These are phyloP conservation scores for Gnathochromis pfefferi DNA, from an alignment of 2,113 vertebrate species.

Conservation along the genomic window DNA sequence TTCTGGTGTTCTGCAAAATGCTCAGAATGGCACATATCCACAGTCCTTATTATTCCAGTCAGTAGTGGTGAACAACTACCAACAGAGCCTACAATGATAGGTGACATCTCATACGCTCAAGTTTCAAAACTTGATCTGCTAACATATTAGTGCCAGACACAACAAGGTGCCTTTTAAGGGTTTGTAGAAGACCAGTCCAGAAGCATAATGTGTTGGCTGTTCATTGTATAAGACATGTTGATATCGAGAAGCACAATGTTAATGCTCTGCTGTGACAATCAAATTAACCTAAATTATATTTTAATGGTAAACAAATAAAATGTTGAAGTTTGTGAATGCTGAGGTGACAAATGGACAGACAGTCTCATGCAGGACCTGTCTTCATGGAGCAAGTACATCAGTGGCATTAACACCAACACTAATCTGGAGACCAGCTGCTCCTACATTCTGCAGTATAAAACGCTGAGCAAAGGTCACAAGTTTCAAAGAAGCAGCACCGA, in stretches of 20 bases:
- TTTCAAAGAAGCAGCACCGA: not conserved
- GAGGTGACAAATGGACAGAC: not conserved
- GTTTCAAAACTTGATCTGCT: not conserved
- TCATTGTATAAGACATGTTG: not conserved
- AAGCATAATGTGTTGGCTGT: not conserved
- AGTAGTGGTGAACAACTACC: not conserved
- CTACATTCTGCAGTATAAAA: not conserved
- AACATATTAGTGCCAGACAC: not conserved
- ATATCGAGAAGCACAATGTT: not conserved
- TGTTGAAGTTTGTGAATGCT: not conserved
- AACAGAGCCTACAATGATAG: not conserved
- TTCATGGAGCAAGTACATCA: not conserved
- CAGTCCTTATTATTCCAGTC: not conserved
- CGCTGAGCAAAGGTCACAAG: not conserved
- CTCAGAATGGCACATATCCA: not conserved
- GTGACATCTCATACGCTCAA: not conserved
- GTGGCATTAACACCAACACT: constrained; percentile 24
- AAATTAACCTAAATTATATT: not conserved
- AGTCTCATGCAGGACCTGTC: not conserved
- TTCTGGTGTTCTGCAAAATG: not conserved
- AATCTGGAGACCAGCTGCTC: constrained; percentile 40
- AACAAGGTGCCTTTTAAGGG: not conserved
- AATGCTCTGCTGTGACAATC: not conserved
- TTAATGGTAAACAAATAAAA: not conserved
- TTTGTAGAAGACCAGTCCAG: not conserved